phyloP scores from a whole-genome alignment of 1,140 invertebrate genomes.

The Nymphalis io region DNA sequence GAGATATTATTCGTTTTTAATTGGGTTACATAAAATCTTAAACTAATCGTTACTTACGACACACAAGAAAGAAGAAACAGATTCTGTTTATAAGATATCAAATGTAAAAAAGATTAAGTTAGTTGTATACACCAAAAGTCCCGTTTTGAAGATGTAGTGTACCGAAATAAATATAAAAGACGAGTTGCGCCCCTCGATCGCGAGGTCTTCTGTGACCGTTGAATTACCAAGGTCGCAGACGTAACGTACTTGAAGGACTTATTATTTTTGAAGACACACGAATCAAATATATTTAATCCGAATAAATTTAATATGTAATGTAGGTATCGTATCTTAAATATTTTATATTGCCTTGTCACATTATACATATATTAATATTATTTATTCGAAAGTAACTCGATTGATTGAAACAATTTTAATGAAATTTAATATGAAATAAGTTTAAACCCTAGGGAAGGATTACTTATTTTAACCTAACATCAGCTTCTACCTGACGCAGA shows the following conservation, averaged over 20 bases:
- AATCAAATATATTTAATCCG: background rate
- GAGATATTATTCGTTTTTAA: background rate
- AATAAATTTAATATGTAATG: background rate
- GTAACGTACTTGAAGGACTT: constrained; percentile 18
- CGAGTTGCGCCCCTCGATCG: constrained; percentile 8
- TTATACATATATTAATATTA: no score
- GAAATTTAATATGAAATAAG: no score
- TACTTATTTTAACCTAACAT: no score
- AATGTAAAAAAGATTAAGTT: no score
- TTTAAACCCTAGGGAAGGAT: no score
- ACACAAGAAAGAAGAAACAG: background rate
- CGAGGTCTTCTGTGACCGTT: constrained; percentile 20
- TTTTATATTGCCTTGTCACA: no score
- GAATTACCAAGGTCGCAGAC: constrained; percentile 38
- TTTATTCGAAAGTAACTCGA: no score
- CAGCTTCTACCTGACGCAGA: no score
- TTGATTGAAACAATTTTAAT: no score
- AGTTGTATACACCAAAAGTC: no score
- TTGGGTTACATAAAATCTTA: background rate
- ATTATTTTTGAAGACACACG: background rate
- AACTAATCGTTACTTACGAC: background rate
- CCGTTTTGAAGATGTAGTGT: background rate
- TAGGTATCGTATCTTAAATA: no score
- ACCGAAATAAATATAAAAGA: background rate
- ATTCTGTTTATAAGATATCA: background rate